These are phyloP conservation scores for Diprion similis DNA, from an alignment of 1,140 invertebrate species.

Conservation along the genomic window DNA sequence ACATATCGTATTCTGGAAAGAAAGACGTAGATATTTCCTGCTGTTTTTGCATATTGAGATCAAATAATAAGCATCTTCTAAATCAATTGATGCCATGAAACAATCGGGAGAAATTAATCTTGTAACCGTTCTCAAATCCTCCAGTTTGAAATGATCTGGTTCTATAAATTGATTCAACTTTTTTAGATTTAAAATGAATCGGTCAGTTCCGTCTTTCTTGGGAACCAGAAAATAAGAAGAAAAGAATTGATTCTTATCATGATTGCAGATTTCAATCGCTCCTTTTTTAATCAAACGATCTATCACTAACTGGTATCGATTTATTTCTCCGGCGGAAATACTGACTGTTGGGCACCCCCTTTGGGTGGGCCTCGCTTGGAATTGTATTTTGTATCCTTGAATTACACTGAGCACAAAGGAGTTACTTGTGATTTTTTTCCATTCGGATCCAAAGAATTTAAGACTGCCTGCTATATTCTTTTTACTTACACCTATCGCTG, in stretches of 20 bases:
- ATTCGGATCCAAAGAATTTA: conserved; percentile 15
- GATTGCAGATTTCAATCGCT: conserved; percentile 18
- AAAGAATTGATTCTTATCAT: conserved; percentile 30
- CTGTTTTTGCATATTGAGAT: conserved; percentile 19
- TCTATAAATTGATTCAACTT: conserved; percentile 38
- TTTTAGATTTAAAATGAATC: conserved; percentile 45
- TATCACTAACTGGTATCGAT: too few species aligned
- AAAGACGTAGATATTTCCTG: conserved; percentile 36
- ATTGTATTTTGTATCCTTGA: conserved; percentile 24
- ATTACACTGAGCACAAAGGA: conserved; percentile 13
- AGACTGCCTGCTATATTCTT: conserved; percentile 13
- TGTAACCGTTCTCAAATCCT: conserved; percentile 23
- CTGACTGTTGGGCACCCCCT: background rate
- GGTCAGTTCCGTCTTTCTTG: conserved; percentile 36
- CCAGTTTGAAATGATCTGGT: conserved; percentile 34
- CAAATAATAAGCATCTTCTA: conserved; percentile 41
- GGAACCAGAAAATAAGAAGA: conserved; percentile 37
- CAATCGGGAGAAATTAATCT: conserved; percentile 29
- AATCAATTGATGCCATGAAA: conserved; percentile 37
- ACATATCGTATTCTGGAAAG: conserved; percentile 30
- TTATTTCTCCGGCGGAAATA: background rate
- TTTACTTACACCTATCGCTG: conserved; percentile 19
- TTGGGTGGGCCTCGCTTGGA: too few species aligned
- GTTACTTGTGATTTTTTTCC: conserved; percentile 16
- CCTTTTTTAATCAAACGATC: conserved; percentile 18